Base-by-base conservation (phyloP, 2,888 invertebrate genomes). In the Ernsta delagoae region DNA sequence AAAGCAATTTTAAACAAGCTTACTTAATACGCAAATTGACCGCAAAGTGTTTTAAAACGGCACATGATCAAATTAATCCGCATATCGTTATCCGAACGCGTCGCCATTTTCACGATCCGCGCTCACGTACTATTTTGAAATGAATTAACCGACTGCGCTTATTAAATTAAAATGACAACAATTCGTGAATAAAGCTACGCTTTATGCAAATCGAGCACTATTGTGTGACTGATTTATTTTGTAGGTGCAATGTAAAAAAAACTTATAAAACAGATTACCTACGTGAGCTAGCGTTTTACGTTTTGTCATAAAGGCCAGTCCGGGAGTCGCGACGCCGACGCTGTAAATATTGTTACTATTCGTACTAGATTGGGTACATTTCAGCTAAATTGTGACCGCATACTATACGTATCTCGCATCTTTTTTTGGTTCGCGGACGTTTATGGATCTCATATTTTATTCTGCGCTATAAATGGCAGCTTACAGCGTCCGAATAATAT, bases 201-300 rank as follows among this genome's bases (percentile, higher is more conserved):
- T 83, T 82, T 84, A 86, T 86, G 87, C 83, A 87, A 87, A 88
- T 85, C 72, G 72, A 77, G 76, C 79, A 81, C 82, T 84, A 85
- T 87, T 83, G 79, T 81, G 73, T 70, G 65, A 36, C 70, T 86
- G 84, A 86, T 86, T 84, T 84, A 87, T 83, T 77, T 75, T 75
- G 77, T 80, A 81, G 78, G 82, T 80, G 83, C 45, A 82, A 84
- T 79, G 86, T 84, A 39, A 83, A 85, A 65, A 85, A 80, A 75
- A 81, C 78, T 81, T 84, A 80, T 86, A 86, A 87, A 86, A 11
- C 81, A 84, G 85, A 86, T 84, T 16, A 16, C 16, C 16, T 85
- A 86, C 81, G 78, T 75, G 74, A 75, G 79, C 81, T 77, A 79
- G 77, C 82, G 8, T 82, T 16, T 16, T 16, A 16, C 16, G 16